These are phyloP conservation scores for Heliconius hortense DNA, from an alignment of 2,888 invertebrate genomes.

Conservation along the genomic window DNA sequence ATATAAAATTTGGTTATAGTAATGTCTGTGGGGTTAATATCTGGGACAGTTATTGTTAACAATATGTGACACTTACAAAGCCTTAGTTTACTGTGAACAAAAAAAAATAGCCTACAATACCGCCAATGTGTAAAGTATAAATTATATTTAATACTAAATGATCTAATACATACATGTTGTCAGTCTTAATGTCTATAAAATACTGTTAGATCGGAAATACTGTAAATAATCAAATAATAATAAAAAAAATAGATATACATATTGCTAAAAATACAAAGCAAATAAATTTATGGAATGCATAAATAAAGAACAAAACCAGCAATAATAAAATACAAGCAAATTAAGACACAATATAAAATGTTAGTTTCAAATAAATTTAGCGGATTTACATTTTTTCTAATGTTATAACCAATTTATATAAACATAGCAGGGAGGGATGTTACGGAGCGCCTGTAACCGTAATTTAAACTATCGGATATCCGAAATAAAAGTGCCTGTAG, in stretches of 20 bases:
- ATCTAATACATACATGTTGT: slow-evolving; percentile 71
- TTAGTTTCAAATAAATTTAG: slow-evolving; percentile 34
- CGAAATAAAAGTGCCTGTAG: neutral
- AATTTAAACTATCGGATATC: too few relatives aligned
- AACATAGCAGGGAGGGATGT: slow-evolving; percentile 17
- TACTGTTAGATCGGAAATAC: slow-evolving; percentile 69
- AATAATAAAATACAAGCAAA: slow-evolving; percentile 51
- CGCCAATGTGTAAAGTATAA: slow-evolving; percentile 63
- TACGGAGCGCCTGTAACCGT: neutral
- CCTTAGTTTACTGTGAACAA: slow-evolving; percentile 46
- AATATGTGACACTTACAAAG: slow-evolving; percentile 57
- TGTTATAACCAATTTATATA: slow-evolving; percentile 33
- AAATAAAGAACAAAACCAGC: slow-evolving; percentile 45
- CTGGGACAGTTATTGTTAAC: slow-evolving; percentile 30
- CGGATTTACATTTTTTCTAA: slow-evolving; percentile 34
- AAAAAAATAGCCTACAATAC: slow-evolving; percentile 63
- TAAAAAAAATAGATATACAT: slow-evolving; percentile 52
- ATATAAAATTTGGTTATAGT: too few relatives aligned
- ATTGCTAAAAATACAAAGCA: slow-evolving; percentile 58
- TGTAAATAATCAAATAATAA: slow-evolving; percentile 35
- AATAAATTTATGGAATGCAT: slow-evolving; percentile 66
- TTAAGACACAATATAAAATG: slow-evolving; percentile 36
- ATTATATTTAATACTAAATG: slow-evolving; percentile 73
- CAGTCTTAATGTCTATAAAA: slow-evolving; percentile 79
- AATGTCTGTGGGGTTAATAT: too few relatives aligned